These are phyloP conservation scores for Oreochromis niloticus DNA, from an alignment of 2,113 vertebrate genomes.

Conservation along the genomic window DNA sequence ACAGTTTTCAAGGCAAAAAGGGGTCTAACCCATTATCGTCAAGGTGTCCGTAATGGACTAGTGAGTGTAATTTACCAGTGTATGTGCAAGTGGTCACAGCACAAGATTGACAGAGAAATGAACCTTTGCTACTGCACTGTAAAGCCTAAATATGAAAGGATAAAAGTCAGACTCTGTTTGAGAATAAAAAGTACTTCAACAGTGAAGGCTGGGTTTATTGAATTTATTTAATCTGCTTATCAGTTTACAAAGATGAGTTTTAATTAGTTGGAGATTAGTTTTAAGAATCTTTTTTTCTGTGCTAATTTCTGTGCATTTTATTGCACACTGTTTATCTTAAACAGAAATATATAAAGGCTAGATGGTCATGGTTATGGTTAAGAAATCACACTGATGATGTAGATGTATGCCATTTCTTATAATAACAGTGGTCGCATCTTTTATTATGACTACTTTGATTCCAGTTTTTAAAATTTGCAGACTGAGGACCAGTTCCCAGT, in stretches of 20 bases:
- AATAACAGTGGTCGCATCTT: neutral
- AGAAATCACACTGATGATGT: neutral
- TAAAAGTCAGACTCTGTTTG: neutral
- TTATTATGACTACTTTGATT: neutral
- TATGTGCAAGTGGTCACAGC: neutral
- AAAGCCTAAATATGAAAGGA: neutral
- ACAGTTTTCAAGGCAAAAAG: neutral
- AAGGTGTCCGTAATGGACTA: neutral
- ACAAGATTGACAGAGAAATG: fast-evolving
- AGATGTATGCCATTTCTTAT: neutral
- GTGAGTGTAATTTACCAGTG: neutral
- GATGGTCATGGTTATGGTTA: neutral
- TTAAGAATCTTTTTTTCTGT: neutral
- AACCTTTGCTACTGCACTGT: neutral
- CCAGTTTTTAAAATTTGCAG: neutral
- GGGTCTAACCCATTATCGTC: neutral
- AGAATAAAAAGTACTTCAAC: neutral
- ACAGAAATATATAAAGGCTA: neutral
- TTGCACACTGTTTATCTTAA: neutral
- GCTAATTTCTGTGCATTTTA: neutral
- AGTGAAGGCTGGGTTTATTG: neutral
- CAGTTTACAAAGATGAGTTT: neutral
- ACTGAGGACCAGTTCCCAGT: fast-evolving
- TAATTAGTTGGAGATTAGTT: neutral
- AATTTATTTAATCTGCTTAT: neutral